A percentile compares a stretch with the other conserved stretches of the same genome.
Evolutionary conservation across 2,797 vertebrate genomes (phyloP).

Genomic region (Poeciliopsis paucimaculata): DNA sequence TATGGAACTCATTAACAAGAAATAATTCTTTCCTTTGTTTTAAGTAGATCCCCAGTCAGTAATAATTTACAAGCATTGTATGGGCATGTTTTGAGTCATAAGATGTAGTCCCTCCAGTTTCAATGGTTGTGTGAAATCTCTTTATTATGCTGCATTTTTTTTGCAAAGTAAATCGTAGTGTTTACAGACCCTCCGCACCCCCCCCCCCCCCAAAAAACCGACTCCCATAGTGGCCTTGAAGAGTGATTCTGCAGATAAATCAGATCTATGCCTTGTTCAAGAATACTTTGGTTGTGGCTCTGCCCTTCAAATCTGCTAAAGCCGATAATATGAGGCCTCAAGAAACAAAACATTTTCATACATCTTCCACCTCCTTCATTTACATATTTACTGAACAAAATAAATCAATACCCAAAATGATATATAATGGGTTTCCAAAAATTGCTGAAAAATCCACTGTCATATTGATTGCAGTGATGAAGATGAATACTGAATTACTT

Average conservation of each 20-base stretch:
- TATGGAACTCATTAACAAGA: constrained; percentile 10
- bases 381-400: constrained; percentile 50
- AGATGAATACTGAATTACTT: constrained; percentile 72
- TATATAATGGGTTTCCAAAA: constrained; percentile 68
- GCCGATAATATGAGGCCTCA: constrained; percentile 40
- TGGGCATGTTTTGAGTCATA: constrained; percentile 31
- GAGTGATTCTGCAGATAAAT: constrained; percentile 39
- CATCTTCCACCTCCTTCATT: constrained; percentile 17
- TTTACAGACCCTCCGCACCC: not conserved
- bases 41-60: constrained; percentile 5
- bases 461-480: constrained; percentile 73
- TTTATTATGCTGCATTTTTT: constrained; percentile 35
- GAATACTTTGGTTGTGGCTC: constrained; percentile 39
- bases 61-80: constrained; percentile 11
- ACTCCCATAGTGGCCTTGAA: constrained; percentile 43
- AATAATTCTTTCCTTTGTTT: not conserved
- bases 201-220: not conserved
- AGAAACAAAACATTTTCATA: constrained; percentile 29
- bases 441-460: constrained; percentile 71
- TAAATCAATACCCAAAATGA: constrained; percentile 67
- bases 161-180: constrained; percentile 24
- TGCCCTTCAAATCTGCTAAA: constrained; percentile 42
- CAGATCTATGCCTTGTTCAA: constrained; percentile 53
- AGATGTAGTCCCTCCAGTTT: constrained; percentile 22
- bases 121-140: constrained; percentile 12